A percentile compares a stretch with the other conserved stretches of the same genome.
These are phyloP conservation scores for Meleagris gallopavo DNA, from an alignment of 2,113 vertebrate genomes.

Conservation along the genomic window DNA sequence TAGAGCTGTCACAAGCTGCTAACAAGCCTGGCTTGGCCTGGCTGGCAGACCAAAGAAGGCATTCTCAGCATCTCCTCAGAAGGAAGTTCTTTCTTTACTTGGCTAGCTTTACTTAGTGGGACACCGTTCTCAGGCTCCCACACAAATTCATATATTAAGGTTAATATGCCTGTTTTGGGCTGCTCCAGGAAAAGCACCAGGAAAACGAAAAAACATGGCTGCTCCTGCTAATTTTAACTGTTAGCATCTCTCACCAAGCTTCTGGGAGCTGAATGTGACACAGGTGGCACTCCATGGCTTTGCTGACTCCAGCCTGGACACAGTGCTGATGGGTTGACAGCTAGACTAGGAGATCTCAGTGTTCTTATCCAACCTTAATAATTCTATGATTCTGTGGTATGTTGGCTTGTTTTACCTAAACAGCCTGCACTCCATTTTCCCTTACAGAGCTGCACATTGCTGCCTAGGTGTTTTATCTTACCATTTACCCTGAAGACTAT, in stretches of 20 bases:
- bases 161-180: background rate
- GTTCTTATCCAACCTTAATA: too few relatives aligned
- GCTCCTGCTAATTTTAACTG: background rate
- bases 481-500: background rate
- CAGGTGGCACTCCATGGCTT: background rate
- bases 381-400: background rate
- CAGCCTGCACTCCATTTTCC: background rate
- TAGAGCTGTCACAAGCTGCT: slow-evolving; percentile 31
- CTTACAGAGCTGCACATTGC: background rate
- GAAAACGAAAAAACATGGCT: background rate
- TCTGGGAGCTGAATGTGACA: background rate
- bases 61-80: slow-evolving; percentile 1
- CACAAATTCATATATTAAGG: background rate
- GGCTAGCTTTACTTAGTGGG: background rate
- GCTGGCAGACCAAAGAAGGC: slow-evolving; percentile 9
- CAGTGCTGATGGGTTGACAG: too few relatives aligned
- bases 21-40: slow-evolving; percentile 17
- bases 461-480: background rate
- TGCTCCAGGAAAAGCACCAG: background rate
- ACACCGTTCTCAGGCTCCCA: slow-evolving; percentile 33
- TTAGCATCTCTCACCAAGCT: background rate
- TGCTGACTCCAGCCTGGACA: background rate
- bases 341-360: too few relatives aligned
- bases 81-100: slow-evolving; percentile 20
- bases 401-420: background rate